Base-by-base conservation (phyloP, 1,140 invertebrate genomes). In the Cydia strobilella region DNA sequence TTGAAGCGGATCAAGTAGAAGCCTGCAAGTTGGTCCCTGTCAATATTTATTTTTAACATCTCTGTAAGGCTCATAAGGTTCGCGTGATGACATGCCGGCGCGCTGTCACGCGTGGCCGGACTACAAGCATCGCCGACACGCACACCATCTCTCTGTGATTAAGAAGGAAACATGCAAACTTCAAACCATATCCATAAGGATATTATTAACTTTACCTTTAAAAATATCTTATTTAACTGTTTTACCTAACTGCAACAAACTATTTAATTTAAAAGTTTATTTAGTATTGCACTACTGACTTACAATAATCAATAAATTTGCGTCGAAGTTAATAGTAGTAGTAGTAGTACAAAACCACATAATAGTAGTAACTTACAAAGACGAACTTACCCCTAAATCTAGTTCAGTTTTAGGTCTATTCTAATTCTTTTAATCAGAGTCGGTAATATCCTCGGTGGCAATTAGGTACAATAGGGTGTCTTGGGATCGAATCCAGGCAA, bases 61-160 rank as follows among this genome's bases (percentile, higher is more conserved):
- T 51, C n/a, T 51, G 48, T 59, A 59, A 59, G 54, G 54, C 54
- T 59, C 54, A 59, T 59, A 59, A 59, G 75, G 79, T 77, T 90
- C 84, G 88, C 88, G 88, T 90, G 88, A 90, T 90, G 84, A 87
- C 87, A 84, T 88, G 88, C 89, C 88, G 90, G 73, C 76, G 74
- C 77, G 77, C 80, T 86, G 89, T 92, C 90, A 92, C 90, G 89
- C 90, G 86, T 92, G 90, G 88, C 87, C 84, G 51, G 51, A 59
- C 54, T 59, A 59, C 54, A 59, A 12, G 54, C 18, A 59, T 59
- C 18, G 54, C 54, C 54, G 54, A n/a, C 54, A 59, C 54, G 54
- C 54, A 59, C 54, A 59, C 18, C 48, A 59, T 23, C 18, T 59
- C 51, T 23, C 18, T 59, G 54, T 59, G 54, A 59, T 59, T 59